Evolutionary conservation across 2,113 vertebrate genomes (phyloP).

Genomic region (Aspidoscelis tigris): DNA sequence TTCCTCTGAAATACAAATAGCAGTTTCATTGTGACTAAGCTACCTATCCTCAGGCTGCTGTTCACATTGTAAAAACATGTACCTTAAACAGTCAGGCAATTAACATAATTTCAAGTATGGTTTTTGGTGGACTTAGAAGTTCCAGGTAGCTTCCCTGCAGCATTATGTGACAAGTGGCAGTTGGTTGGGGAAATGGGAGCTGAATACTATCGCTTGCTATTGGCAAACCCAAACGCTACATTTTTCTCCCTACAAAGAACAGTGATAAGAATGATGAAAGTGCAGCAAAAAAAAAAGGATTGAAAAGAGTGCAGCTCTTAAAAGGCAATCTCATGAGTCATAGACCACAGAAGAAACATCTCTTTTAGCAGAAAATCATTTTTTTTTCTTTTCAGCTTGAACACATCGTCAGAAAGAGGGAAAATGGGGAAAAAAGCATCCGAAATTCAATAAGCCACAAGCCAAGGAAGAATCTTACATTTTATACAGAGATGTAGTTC

Average conservation of each 20-base stretch:
- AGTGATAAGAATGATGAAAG: neutral
- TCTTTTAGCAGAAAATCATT: neutral
- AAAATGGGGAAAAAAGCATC: neutral
- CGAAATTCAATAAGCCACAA: neutral
- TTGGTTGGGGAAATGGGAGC: neutral
- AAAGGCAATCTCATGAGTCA: neutral
- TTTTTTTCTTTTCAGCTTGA: neutral
- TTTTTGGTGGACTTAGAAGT: neutral
- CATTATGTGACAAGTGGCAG: neutral
- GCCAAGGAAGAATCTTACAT: neutral
- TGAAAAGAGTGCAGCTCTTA: neutral
- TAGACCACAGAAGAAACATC: neutral
- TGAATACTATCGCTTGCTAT: neutral
- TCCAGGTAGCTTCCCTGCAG: neutral
- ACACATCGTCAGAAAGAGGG: neutral
- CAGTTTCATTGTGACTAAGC: neutral
- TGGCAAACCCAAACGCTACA: neutral
- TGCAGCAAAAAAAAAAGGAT: neutral
- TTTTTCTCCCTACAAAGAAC: neutral
- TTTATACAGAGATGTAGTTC: neutral
- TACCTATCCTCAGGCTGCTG: neutral
- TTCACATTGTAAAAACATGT: neutral
- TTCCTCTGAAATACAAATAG: neutral
- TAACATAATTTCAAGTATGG: neutral
- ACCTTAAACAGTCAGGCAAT: neutral